Conservation (phyloP, 2,113 vertebrate species). For the Panthera tigris region DNA sequence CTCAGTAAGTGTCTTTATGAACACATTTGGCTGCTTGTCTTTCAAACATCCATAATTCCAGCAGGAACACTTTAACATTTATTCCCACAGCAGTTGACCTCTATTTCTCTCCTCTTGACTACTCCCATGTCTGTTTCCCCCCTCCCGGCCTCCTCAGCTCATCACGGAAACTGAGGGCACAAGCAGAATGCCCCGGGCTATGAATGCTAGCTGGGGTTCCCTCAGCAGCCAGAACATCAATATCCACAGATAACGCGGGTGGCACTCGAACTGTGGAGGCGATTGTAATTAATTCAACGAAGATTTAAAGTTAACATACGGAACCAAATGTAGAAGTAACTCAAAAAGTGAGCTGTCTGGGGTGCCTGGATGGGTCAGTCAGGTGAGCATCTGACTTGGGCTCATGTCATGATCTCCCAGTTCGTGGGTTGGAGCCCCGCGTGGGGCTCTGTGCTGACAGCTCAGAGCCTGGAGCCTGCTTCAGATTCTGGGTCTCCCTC, state of each 20-base stretch:
- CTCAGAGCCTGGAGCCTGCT: too few species aligned
- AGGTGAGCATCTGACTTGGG: too few species aligned
- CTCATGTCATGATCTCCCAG: too few species aligned
- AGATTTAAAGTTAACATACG: neutral
- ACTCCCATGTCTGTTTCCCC: neutral
- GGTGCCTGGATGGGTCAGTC: too few species aligned
- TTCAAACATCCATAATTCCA: slow-evolving; percentile 40
- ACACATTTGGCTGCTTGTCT: slow-evolving; percentile 40
- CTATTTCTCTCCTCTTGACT: slow-evolving; percentile 7
- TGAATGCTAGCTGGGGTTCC: neutral
- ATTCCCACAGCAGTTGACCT: slow-evolving; percentile 30
- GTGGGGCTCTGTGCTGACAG: too few species aligned
- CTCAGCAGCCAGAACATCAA: neutral
- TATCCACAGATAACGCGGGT: neutral
- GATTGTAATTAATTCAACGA: neutral
- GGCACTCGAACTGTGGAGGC: neutral
- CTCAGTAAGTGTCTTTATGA: slow-evolving; percentile 1
- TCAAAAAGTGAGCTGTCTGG: neutral
- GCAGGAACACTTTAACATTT: slow-evolving; percentile 47
- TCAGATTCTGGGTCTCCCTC: too few species aligned
- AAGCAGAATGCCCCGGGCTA: neutral
- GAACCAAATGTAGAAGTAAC: neutral
- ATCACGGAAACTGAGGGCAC: neutral
- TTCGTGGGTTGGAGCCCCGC: too few species aligned
- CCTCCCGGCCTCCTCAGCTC: neutral